Conservation (phyloP, 2,888 invertebrate species). For the Dysmachus trigonus region DNA sequence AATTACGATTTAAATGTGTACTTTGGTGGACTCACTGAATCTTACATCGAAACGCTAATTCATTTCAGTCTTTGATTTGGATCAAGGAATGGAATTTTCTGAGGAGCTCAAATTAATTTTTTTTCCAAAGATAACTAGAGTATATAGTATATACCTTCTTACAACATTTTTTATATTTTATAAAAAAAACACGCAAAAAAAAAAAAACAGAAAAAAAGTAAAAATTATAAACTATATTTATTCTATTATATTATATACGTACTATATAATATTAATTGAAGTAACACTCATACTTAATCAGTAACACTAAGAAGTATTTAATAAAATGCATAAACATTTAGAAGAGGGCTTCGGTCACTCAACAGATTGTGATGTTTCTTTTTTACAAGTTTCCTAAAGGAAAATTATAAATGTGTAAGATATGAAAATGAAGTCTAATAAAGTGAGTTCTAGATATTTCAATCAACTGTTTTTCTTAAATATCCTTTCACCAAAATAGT, state of each 20-base stretch:
- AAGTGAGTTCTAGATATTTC: conserved; percentile 38
- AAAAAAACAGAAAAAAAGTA: conserved; percentile 19
- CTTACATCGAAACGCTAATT: conserved; percentile 16
- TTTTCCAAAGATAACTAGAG: conserved; percentile 26
- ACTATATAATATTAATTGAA: conserved; percentile 27
- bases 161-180: conserved; percentile 34
- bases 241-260: conserved; percentile 36
- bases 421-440: conserved; percentile 35
- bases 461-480: background rate
- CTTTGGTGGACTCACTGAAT: conserved; percentile 10
- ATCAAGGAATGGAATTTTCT: conserved; percentile 3
- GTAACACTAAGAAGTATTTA: conserved; percentile 12
- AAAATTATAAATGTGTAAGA: conserved; percentile 44
- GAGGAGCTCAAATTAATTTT: conserved; percentile 27
- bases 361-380: conserved; percentile 43
- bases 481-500: background rate
- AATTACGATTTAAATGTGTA: background rate
- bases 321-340: conserved; percentile 44
- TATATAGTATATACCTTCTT: conserved; percentile 14
- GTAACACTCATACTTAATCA: conserved; percentile 22
- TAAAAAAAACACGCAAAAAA: conserved; percentile 29
- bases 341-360: conserved; percentile 45
- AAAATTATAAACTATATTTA: conserved; percentile 27
- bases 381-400: conserved; percentile 43
- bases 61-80: background rate